Evolutionary conservation across 2,113 vertebrate species (phyloP), one percentile per base, ranked within the genome.

Genomic region (Myiagra hebetior): DNA sequence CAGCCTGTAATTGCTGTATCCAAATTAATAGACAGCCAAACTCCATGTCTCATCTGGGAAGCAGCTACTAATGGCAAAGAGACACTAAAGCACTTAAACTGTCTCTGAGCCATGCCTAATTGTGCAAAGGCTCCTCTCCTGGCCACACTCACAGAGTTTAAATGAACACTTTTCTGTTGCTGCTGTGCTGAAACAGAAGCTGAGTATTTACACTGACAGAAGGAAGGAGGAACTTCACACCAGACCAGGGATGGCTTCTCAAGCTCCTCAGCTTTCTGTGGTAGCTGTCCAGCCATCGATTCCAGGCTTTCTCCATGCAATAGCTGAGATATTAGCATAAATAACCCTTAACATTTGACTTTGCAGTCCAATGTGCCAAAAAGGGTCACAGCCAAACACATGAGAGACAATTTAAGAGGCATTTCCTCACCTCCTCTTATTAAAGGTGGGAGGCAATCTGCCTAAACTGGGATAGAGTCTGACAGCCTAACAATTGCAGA

Each of bases 11-110:
- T 78, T 91, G 30, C 52, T 91, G 42, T 39, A 85, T 74, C 81
- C 77, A 85, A 81, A 85, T 91, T 91, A 95, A 84, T 35, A 87
- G 73, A 31, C 35, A 94, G 35, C 37, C 77, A 91, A 69, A 81
- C 39, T 64, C 35, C 0, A 0, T 1, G 1, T 87, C 91, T 89
- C 84, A 87, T 80, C 64, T 89, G 87, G 80, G 68, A 89, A 60
- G 56, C 73, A 93, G 68, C 64, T 64, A 9, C 84, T 81, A 70
- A 84, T 26, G 52, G 39, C 59, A 72, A 56, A 87, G 80, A 89
- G 76, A 47, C 55, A 74, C 55, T 91, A 91, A 87, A 89, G 73
- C 76, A 78, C 77, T 95, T 89, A 87, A 77, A 69, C 50, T 46
- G 55, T 70, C 89, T 91, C 73, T 75, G 77, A 87, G 95, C 74